These are phyloP conservation scores for Lepidothrix coronata DNA, from an alignment of 2,113 vertebrate genomes.

Conservation along the genomic window DNA sequence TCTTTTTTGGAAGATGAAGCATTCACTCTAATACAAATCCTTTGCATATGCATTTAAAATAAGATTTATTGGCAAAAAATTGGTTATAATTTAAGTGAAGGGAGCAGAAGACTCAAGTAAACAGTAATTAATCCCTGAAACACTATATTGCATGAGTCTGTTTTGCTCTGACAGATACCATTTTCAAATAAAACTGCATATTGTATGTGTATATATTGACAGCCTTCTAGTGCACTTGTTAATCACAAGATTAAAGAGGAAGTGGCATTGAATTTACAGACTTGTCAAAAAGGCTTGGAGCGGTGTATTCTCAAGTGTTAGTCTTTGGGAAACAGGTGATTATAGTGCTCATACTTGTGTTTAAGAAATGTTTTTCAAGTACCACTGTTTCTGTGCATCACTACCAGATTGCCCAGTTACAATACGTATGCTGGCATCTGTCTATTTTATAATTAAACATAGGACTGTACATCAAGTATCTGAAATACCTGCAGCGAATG, in stretches of 20 bases:
- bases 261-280: not conserved
- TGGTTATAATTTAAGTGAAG: not conserved
- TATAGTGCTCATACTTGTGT: slow-evolving; percentile 40
- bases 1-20: not conserved
- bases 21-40: not conserved
- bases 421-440: not conserved
- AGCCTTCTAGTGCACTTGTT: not conserved
- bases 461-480: not conserved
- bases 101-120: not conserved
- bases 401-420: not conserved
- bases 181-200: slow-evolving; percentile 14
- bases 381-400: not conserved
- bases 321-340: slow-evolving; percentile 34
- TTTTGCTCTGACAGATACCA: not conserved
- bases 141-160: not conserved
- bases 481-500: not conserved
- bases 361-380: not conserved
- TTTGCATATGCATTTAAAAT: not conserved
- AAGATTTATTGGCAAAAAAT: not conserved
- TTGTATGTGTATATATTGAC: not conserved
- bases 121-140: not conserved
- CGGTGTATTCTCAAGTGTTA: not conserved
- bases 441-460: not conserved
- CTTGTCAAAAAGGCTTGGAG: slow-evolving; percentile 23
- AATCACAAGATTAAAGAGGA: not conserved